Percentiles rank a stretch among this genome's conserved stretches.
Evolutionary conservation across 2,113 vertebrate genomes (phyloP).

Genomic region (Amphiprion ocellaris): DNA sequence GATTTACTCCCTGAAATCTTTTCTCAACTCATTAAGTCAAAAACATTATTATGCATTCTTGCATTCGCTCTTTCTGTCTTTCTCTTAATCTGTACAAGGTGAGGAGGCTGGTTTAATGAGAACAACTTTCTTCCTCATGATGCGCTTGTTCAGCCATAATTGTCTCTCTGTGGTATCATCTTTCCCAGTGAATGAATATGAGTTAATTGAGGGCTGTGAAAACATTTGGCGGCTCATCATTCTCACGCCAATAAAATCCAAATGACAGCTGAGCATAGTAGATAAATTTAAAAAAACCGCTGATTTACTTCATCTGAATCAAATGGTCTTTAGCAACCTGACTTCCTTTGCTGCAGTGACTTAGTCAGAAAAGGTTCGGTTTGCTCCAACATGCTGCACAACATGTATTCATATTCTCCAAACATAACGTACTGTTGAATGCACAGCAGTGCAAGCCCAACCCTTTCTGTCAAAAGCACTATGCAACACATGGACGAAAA

Average conservation of each 20-base stretch:
- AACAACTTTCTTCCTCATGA: constrained; percentile 65
- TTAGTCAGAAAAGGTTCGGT: constrained; percentile 39
- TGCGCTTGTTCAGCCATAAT: constrained; percentile 56
- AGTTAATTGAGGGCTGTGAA: constrained; percentile 65
- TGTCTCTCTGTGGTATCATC: constrained; percentile 59
- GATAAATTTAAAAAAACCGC: neutral
- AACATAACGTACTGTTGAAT: constrained; percentile 53
- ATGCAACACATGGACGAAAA: constrained; percentile 69
- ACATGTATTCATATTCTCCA: constrained; percentile 36
- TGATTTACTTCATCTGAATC: constrained; percentile 31
- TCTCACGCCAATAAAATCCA: constrained; percentile 43
- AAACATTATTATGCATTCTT: constrained; percentile 5
- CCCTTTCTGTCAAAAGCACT: constrained; percentile 23
- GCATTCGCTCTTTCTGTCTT: constrained; percentile 17
- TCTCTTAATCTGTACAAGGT: constrained; percentile 30
- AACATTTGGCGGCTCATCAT: constrained; percentile 50
- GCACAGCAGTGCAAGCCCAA: constrained; percentile 18
- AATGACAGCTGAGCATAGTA: constrained; percentile 39
- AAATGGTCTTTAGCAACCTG: constrained; percentile 15
- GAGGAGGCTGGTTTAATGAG: constrained; percentile 56
- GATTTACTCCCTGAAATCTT: constrained; percentile 21
- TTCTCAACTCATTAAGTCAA: constrained; percentile 8
- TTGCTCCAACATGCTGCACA: constrained; percentile 43
- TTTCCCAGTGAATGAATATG: constrained; percentile 41
- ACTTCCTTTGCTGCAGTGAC: constrained; percentile 39